Conservation (phyloP, 2,888 invertebrate species). For the Drosophila formosana region DNA sequence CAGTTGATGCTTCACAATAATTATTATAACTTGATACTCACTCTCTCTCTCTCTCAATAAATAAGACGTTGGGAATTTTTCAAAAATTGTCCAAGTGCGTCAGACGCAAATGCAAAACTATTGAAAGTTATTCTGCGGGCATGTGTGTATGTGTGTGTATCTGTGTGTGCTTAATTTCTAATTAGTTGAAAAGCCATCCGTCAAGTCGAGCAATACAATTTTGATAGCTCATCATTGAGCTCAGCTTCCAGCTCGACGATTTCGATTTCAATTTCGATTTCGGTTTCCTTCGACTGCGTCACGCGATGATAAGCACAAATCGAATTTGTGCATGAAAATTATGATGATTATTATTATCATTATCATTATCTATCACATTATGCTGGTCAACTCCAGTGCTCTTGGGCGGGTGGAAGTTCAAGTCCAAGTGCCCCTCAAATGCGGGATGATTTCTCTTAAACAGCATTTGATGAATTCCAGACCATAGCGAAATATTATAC, state of each 20-base stretch:
- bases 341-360: slow-evolving; percentile 38
- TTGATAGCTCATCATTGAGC: slow-evolving; percentile 57
- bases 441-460: slow-evolving; percentile 36
- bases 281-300: slow-evolving; percentile 36
- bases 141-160: neutral
- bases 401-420: slow-evolving; percentile 17
- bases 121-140: slow-evolving; percentile 39
- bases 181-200: slow-evolving; percentile 61
- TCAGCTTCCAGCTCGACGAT: slow-evolving; percentile 34
- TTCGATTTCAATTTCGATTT: slow-evolving; percentile 7
- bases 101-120: slow-evolving; percentile 28
- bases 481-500: slow-evolving; percentile 3
- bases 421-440: slow-evolving; percentile 38
- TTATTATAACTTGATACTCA: neutral
- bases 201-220: slow-evolving; percentile 55
- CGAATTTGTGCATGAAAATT: slow-evolving; percentile 72
- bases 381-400: slow-evolving; percentile 52
- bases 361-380: slow-evolving; percentile 53
- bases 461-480: neutral
- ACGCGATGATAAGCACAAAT: slow-evolving; percentile 77
- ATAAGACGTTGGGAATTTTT: slow-evolving; percentile 16
- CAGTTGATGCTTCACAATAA: slow-evolving; percentile 13
- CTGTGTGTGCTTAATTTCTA: slow-evolving; percentile 46
- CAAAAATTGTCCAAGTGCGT: slow-evolving; percentile 41
- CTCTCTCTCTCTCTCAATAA: neutral